Evolutionary conservation across 2,888 invertebrate genomes (phyloP).

Genomic region (Horisme vitalbata): DNA sequence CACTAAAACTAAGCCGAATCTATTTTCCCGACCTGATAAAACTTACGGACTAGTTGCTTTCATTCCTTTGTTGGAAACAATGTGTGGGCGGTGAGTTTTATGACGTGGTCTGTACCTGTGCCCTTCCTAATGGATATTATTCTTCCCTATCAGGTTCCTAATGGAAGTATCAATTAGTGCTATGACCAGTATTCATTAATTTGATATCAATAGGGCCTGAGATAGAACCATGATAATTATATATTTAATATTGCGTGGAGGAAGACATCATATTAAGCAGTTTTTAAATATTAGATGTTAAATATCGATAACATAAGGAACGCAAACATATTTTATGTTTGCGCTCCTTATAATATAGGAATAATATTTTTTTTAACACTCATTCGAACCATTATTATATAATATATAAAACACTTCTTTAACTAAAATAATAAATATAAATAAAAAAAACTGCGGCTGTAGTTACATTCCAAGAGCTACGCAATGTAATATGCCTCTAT

Average conservation of each 20-base stretch:
- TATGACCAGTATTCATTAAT: slow-evolving; percentile 17
- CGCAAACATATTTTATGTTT: too few relatives aligned
- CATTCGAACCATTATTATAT: too few relatives aligned
- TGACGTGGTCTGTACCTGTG: slow-evolving; percentile 24
- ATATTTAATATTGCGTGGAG: background rate
- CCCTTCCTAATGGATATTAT: too few relatives aligned
- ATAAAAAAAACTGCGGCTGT: slow-evolving; percentile 18
- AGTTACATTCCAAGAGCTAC: slow-evolving; percentile 14
- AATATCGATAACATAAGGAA: too few relatives aligned
- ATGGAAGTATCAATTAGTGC: slow-evolving; percentile 44
- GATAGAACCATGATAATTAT: background rate
- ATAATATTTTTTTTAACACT: too few relatives aligned
- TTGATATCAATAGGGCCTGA: slow-evolving; percentile 5
- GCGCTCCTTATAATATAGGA: too few relatives aligned
- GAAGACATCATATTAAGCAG: too few relatives aligned
- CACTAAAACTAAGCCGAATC: too few relatives aligned
- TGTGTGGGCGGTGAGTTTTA: slow-evolving; percentile 16
- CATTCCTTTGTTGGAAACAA: slow-evolving; percentile 15
- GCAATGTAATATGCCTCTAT: slow-evolving; percentile 8
- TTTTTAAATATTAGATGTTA: too few relatives aligned
- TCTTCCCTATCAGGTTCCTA: slow-evolving; percentile 48
- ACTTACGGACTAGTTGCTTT: background rate
- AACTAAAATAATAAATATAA: background rate
- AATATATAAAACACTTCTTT: background rate
- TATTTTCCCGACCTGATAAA: too few relatives aligned